A percentile compares a stretch with the other conserved stretches of the same genome.
Evolutionary conservation across 2,797 vertebrate species (phyloP).

Genomic region (Fundulus diaphanus): DNA sequence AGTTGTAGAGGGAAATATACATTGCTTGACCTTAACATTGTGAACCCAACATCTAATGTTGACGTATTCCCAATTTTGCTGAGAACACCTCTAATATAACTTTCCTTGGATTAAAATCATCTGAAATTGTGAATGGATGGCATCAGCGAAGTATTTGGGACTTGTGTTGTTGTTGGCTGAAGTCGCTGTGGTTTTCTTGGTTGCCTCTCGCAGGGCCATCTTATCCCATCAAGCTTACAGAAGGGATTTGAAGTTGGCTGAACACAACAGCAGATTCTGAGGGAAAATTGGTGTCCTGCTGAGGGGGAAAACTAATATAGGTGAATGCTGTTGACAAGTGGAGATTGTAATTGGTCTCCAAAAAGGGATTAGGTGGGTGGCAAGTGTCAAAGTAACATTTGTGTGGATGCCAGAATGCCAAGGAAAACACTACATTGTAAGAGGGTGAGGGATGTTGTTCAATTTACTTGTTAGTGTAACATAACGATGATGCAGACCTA

Average conservation of each 20-base stretch:
- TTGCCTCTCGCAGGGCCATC: not conserved
- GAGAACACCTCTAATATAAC: not conserved
- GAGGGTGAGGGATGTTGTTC: not conserved
- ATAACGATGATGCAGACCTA: not conserved
- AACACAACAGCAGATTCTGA: not conserved
- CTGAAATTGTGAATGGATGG: not conserved
- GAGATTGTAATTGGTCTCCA: constrained; percentile 6
- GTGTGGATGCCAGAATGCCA: not conserved
- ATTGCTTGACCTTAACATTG: not conserved
- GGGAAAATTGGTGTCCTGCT: constrained; percentile 5
- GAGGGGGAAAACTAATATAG: not conserved
- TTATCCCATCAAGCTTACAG: not conserved
- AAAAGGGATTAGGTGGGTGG: not conserved
- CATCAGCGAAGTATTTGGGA: not conserved
- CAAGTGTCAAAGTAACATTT: not conserved
- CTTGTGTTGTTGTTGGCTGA: not conserved
- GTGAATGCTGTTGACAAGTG: not conserved
- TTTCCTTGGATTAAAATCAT: not conserved
- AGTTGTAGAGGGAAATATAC: not conserved
- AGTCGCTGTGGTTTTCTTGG: not conserved
- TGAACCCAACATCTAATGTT: not conserved
- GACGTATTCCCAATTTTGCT: not conserved
- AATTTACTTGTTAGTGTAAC: not conserved
- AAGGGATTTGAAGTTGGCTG: not conserved
- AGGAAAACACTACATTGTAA: not conserved